Base-by-base conservation (phyloP, 2,888 invertebrate species). In the Apamea monoglypha region DNA sequence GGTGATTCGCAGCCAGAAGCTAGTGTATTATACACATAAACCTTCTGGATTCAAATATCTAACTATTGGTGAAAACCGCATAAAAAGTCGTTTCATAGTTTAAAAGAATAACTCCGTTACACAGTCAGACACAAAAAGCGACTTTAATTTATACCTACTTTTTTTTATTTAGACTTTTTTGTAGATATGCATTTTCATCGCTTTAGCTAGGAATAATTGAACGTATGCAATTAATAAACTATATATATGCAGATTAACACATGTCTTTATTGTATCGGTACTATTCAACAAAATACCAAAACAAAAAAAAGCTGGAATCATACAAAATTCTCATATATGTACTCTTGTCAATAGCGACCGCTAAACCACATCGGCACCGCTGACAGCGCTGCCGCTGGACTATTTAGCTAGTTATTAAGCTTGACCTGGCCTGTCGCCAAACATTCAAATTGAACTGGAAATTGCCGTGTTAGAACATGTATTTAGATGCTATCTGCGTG, bases 401-500 rank as follows among this genome's bases (percentile, higher is more conserved):
- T 91, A 87, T 92, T 93, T 92, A 92, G 88, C 89, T 83, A 83
- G 90, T 89, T 87, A 91, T 92, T 90, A 90, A 90, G 81, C 84
- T 81, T 76, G 61, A 81, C 70, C 91, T 93, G 93, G 93, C 90
- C 81, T 85, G 80, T 59, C 81, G 93, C 94, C 93, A 94, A 92
- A 88, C 91, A 92, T 91, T 92, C 90, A 92, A 93, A 94, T 91
- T 92, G 91, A 90, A 92, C 91, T 87, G 88, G 90, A 87, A 87
- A 91, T 87, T 76, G 82, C 76, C 83, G 86, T 88, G 85, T 87
- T 82, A 70, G 70, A 79, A 88, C 88, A 89, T 90, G 85, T 87
- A 91, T 87, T 89, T 81, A 85, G 82, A 88, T 85, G 80, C 66
- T 83, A 86, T 82, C 80, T 32, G 72, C 72, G 74, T 74, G 76